Evolutionary conservation across 2,797 vertebrate genomes (phyloP).

Genomic region (Orientallactaga sibirica): DNA sequence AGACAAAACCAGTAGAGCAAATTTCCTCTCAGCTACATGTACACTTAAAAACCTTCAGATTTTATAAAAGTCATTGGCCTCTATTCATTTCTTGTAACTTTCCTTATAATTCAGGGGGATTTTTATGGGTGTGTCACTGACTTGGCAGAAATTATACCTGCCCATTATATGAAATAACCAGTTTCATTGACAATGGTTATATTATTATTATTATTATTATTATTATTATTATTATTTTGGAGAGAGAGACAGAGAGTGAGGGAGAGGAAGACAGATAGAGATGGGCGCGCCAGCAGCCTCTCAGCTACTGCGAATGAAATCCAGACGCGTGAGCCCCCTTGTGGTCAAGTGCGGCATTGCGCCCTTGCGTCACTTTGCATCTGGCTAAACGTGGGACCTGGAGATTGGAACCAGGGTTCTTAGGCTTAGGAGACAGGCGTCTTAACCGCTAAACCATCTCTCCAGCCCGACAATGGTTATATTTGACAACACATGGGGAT

Average conservation of each 20-base stretch:
- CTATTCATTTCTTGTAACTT: conserved; percentile 11
- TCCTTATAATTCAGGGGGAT: conserved; percentile 49
- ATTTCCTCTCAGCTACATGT: not conserved
- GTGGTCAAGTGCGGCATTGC: too few species aligned
- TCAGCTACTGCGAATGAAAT: too few species aligned
- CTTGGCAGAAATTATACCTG: conserved; percentile 48
- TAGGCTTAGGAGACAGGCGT: too few species aligned
- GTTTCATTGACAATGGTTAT: not conserved
- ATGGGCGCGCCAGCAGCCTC: too few species aligned
- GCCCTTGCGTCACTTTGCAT: too few species aligned
- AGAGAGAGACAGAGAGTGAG: too few species aligned
- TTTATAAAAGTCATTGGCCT: not conserved
- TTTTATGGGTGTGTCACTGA: conserved; percentile 34
- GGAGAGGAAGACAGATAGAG: too few species aligned
- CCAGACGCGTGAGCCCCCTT: too few species aligned
- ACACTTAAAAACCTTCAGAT: not conserved
- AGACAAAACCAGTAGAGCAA: not conserved
- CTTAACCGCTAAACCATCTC: too few species aligned
- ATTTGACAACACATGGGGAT: conserved; percentile 12
- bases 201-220: not conserved
- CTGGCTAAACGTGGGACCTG: too few species aligned
- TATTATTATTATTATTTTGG: too few species aligned
- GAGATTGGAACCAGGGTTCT: too few species aligned
- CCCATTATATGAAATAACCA: conserved; percentile 27
- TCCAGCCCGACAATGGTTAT: not conserved